Evolutionary conservation across 2,113 vertebrate genomes (phyloP).

Genomic region (Oncorhynchus nerka): DNA sequence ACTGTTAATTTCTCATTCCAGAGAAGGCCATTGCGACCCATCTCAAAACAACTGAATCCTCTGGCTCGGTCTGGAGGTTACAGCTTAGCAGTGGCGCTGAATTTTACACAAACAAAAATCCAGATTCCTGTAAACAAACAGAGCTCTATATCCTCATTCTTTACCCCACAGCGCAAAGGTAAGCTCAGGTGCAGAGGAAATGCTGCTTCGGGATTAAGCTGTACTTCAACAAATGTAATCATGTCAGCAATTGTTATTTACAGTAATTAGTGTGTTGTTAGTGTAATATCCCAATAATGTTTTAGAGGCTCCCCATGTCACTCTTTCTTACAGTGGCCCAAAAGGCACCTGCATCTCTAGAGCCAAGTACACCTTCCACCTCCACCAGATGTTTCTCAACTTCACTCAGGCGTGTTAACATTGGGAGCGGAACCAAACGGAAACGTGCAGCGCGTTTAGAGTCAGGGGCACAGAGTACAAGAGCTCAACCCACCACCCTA

Average conservation of each 20-base stretch:
- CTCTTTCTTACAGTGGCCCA: neutral
- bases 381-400: constrained; percentile 8
- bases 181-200: constrained; percentile 1
- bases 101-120: constrained; percentile 75
- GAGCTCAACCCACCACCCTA: neutral
- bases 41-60: constrained; percentile 71
- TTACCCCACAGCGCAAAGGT: constrained; percentile 56
- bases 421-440: constrained; percentile 43
- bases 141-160: constrained; percentile 72
- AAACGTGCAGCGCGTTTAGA: constrained; percentile 21
- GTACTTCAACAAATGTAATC: neutral
- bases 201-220: neutral
- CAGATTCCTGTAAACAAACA: constrained; percentile 72
- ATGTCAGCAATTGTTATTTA: neutral
- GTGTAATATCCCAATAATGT: neutral
- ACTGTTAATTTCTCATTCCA: constrained; percentile 27
- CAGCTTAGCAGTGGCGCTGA: constrained; percentile 66
- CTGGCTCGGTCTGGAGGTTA: constrained; percentile 56
- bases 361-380: constrained; percentile 15
- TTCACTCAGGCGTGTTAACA: neutral
- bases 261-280: neutral
- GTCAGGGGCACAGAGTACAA: neutral
- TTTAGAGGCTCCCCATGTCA: neutral
- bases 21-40: constrained; percentile 54
- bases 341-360: neutral